These are phyloP conservation scores for Ophiothrix spiculata DNA, from an alignment of 35 echinoderm and acorn worm genomes.

Conservation along the genomic window DNA sequence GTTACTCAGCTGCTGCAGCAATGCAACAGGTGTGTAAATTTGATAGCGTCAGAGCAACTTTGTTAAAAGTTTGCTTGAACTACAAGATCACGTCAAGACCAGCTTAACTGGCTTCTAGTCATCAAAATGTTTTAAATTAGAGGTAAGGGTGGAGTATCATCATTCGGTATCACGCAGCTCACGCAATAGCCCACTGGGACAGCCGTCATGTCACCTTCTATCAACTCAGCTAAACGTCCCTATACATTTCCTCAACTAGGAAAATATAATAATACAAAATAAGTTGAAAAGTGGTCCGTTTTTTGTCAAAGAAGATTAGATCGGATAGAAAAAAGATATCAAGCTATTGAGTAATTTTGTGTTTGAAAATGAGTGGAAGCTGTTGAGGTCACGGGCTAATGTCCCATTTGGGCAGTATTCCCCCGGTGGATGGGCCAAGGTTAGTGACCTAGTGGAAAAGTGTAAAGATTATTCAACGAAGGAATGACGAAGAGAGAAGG, in stretches of 20 bases:
- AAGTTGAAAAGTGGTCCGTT: not conserved
- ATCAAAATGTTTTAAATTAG: no score
- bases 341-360: not conserved
- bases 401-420: not conserved
- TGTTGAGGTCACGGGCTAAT: not conserved
- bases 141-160: no score
- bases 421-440: no score
- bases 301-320: slow-evolving; percentile 12
- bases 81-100: no score
- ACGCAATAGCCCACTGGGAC: not conserved
- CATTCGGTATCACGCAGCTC: no score
- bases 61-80: no score
- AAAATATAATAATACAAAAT: not conserved
- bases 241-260: not conserved
- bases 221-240: not conserved
- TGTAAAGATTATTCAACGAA: no score
- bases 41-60: no score
- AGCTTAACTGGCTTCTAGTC: no score
- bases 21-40: no score
- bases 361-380: not conserved
- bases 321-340: not conserved
- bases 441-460: not conserved
- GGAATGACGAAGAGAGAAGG: no score
- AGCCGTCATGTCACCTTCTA: not conserved
- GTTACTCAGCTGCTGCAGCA: no score